phyloP scores from a whole-genome alignment of 2,797 vertebrate species.

The Lagodon rhomboides region DNA sequence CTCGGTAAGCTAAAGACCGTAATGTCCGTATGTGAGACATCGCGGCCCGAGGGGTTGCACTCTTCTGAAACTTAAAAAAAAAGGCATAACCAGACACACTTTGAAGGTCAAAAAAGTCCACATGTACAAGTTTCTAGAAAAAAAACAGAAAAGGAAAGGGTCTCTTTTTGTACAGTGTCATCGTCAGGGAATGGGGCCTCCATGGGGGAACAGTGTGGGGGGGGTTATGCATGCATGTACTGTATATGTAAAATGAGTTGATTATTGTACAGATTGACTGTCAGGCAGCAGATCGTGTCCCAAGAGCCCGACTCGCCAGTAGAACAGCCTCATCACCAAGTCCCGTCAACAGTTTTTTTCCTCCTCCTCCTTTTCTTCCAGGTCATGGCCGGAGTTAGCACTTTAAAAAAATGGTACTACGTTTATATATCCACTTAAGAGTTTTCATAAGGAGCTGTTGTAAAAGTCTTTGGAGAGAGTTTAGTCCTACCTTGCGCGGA shows the following conservation, averaged over 20 bases:
- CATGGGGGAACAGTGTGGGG: slow-evolving; percentile 10
- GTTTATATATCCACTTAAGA: slow-evolving; percentile 62
- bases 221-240: slow-evolving; percentile 92
- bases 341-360: slow-evolving; percentile 82
- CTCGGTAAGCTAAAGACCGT: slow-evolving; percentile 31
- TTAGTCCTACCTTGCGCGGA: slow-evolving; percentile 57
- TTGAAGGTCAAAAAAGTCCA: slow-evolving; percentile 67
- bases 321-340: slow-evolving; percentile 86
- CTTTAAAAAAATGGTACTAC: slow-evolving; percentile 61
- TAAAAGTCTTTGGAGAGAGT: slow-evolving; percentile 75
- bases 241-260: slow-evolving; percentile 90
- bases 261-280: slow-evolving; percentile 93
- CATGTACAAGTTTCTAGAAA: slow-evolving; percentile 71
- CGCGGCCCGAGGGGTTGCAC: slow-evolving; percentile 50
- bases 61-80: slow-evolving; percentile 71
- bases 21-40: slow-evolving; percentile 67
- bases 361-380: slow-evolving; percentile 70
- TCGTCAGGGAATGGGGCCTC: slow-evolving; percentile 60
- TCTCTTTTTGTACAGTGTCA: slow-evolving; percentile 83
- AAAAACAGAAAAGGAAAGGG: slow-evolving; percentile 45
- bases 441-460: slow-evolving; percentile 58
- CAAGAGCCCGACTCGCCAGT: slow-evolving; percentile 90
- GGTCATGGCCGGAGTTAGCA: slow-evolving; percentile 64
- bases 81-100: slow-evolving; percentile 75
- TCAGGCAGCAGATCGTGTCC: slow-evolving; percentile 90